Conservation (phyloP, 2,888 invertebrate species). For the Nomada ruficornis region DNA sequence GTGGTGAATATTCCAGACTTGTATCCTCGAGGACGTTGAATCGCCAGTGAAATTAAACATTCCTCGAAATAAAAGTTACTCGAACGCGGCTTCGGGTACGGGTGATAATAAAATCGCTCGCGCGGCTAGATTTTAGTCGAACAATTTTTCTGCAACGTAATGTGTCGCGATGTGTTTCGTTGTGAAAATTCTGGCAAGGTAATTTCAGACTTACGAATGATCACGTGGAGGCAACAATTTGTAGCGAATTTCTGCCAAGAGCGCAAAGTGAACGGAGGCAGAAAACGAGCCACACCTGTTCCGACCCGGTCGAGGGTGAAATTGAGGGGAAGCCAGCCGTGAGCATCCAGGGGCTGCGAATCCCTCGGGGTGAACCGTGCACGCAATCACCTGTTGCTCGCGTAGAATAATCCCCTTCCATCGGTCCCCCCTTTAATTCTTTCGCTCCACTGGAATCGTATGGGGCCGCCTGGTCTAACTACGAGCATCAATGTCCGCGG, state of each 20-base stretch:
- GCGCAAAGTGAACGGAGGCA: slow-evolving; percentile 36
- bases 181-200: no score
- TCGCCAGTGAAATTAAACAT: no score
- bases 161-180: no score
- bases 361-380: slow-evolving; percentile 62
- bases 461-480: neutral
- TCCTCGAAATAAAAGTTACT: no score
- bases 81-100: no score
- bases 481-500: neutral
- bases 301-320: slow-evolving; percentile 45
- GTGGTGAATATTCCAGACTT: slow-evolving; percentile 7
- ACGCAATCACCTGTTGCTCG: slow-evolving; percentile 68
- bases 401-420: slow-evolving; percentile 12
- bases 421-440: slow-evolving; percentile 42
- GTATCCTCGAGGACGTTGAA: neutral
- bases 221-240: neutral
- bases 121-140: no score
- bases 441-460: neutral
- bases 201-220: neutral
- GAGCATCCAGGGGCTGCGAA: slow-evolving; percentile 46
- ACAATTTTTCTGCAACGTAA: no score
- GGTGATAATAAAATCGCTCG: no score
- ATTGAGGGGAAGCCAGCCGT: slow-evolving; percentile 43
- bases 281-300: slow-evolving; percentile 51
- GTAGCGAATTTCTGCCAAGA: neutral